These are phyloP conservation scores for Drosophila helvetica DNA, from an alignment of 2,888 invertebrate genomes.

Conservation along the genomic window DNA sequence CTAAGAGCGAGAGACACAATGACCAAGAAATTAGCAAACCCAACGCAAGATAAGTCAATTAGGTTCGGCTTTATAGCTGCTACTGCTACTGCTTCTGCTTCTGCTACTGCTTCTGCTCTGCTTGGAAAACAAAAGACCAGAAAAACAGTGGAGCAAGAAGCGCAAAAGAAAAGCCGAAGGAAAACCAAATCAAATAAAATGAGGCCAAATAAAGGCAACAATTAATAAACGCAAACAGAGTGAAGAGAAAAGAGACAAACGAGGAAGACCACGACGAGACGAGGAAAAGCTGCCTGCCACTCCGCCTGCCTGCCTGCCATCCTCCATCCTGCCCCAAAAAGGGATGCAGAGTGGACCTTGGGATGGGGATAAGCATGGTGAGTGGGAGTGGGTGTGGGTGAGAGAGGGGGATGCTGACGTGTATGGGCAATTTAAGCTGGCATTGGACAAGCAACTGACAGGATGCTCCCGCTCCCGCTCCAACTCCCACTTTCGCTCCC, in stretches of 20 bases:
- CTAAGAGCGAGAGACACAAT: conserved; percentile 58
- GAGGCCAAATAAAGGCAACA: conserved; percentile 80
- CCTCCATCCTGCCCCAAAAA: conserved; percentile 26
- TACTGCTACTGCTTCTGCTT: conserved; percentile 62
- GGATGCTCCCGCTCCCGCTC: conserved; percentile 35
- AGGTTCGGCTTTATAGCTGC: conserved; percentile 81
- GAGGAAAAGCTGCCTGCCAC: conserved; percentile 43
- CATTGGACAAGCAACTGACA: conserved; percentile 77
- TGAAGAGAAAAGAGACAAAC: conserved; percentile 45
- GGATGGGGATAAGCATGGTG: conserved; percentile 1
- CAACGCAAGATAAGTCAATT: conserved; percentile 79
- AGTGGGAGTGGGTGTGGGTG: conserved; percentile 11
- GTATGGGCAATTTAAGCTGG: conserved; percentile 79
- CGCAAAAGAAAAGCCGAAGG: conserved; percentile 24
- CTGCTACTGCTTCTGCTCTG: neutral
- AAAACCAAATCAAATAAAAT: conserved; percentile 79
- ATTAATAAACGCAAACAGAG: conserved; percentile 78
- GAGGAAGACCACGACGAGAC: conserved; percentile 48
- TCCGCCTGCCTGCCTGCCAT: no score
- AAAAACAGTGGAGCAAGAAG: conserved; percentile 44
- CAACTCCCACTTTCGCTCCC: conserved; percentile 1
- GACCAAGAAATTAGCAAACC: conserved; percentile 77
- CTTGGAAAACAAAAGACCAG: conserved; percentile 54
- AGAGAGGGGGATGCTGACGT: conserved; percentile 63
- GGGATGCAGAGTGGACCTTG: conserved; percentile 10